Evolutionary conservation across 2,113 vertebrate genomes (phyloP).

Genomic region (Gymnarchus niloticus): DNA sequence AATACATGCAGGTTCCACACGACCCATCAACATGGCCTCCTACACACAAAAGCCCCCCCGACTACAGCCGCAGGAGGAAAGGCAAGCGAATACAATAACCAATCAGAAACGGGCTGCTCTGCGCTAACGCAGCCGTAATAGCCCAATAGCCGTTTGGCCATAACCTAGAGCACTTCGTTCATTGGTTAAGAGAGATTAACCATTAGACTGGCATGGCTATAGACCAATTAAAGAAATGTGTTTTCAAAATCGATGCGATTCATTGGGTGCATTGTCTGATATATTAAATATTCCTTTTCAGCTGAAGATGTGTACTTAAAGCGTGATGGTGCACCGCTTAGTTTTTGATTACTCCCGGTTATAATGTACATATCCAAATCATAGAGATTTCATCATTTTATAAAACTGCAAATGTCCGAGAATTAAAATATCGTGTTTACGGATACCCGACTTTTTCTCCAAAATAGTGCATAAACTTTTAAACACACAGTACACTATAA

Average conservation of each 20-base stretch:
- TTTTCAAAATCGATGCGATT: neutral
- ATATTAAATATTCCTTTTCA: neutral
- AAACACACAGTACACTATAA: too few relatives aligned
- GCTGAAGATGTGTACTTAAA: neutral
- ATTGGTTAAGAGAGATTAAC: neutral
- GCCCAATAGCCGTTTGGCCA: constrained; percentile 46
- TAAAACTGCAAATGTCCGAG: too few relatives aligned
- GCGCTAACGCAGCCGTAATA: constrained; percentile 23
- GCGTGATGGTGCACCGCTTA: neutral
- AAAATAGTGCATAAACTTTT: too few relatives aligned
- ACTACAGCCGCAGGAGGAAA: constrained; percentile 43
- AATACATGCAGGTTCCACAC: constrained; percentile 11
- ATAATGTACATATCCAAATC: neutral
- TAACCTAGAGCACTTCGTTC: neutral
- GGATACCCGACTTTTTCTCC: too few relatives aligned
- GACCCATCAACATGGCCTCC: constrained; percentile 60
- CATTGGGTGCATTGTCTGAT: neutral
- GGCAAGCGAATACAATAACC: constrained; percentile 36
- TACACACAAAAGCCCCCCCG: constrained; percentile 36
- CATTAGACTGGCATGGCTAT: neutral
- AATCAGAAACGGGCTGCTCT: constrained; percentile 45
- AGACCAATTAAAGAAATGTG: neutral
- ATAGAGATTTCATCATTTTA: neutral
- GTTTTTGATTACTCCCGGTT: neutral
- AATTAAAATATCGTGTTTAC: too few relatives aligned